Conservation (phyloP, 2,113 vertebrate species). For the Hyla sarda region DNA sequence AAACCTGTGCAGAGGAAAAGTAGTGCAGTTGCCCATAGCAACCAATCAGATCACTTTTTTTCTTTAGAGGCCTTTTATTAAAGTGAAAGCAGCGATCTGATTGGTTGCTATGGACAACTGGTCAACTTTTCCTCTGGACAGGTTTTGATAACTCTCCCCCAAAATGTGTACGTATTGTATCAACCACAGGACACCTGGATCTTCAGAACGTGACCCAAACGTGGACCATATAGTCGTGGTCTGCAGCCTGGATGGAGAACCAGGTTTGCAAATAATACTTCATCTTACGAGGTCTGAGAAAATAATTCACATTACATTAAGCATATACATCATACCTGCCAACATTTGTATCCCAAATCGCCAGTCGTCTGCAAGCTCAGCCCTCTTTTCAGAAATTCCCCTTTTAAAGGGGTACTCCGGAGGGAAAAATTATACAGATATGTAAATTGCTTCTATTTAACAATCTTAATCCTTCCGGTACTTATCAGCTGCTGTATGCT, state of each 20-base stretch:
- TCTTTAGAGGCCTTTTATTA: no score
- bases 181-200: not conserved
- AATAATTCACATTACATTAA: not conserved
- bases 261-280: not conserved
- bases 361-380: not conserved
- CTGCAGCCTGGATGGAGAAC: not conserved
- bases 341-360: not conserved
- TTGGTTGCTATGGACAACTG: no score
- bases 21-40: no score
- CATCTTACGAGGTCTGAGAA: not conserved
- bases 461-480: no score
- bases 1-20: accelerated
- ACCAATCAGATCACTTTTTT: no score
- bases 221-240: not conserved
- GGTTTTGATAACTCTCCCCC: no score
- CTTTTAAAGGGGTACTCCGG: not conserved
- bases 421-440: no score
- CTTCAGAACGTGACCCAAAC: not conserved
- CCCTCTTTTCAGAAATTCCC: not conserved
- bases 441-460: no score
- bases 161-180: no score
- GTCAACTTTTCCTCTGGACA: no score
- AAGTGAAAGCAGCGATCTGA: no score
- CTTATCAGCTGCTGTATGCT: no score
- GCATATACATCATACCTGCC: not conserved